These are phyloP conservation scores for Sicus ferrugineus DNA, from an alignment of 2,888 invertebrate genomes.

Conservation along the genomic window DNA sequence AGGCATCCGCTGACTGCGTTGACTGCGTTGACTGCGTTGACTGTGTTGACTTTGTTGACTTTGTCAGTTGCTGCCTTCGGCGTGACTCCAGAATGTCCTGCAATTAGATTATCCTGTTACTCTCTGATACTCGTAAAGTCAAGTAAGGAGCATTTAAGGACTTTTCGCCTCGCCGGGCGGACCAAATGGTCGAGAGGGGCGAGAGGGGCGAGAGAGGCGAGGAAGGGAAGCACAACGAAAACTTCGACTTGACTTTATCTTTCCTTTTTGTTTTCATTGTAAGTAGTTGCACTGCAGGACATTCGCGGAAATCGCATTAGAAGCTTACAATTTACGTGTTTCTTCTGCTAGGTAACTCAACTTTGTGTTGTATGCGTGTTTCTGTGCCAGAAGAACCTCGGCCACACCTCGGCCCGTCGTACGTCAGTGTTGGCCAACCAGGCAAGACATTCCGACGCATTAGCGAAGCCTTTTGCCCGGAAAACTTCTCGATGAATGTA, in stretches of 20 bases:
- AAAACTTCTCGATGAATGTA: no score
- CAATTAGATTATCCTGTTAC: no score
- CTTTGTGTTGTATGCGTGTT: neutral
- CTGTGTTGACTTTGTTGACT: neutral
- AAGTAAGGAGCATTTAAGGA: no score
- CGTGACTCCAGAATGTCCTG: neutral
- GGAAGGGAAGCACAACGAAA: neutral
- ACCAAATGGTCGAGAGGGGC: no score
- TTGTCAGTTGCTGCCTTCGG: neutral
- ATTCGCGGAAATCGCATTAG: neutral
- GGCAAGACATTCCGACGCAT: no score
- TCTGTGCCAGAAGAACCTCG: no score
- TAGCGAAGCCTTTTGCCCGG: no score
- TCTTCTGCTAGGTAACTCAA: neutral
- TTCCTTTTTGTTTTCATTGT: neutral
- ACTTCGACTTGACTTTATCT: slow-evolving; percentile 4
- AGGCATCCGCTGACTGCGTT: neutral
- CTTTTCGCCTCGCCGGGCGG: no score
- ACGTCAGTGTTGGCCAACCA: no score
- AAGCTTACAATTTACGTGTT: neutral
- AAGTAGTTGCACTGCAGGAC: neutral
- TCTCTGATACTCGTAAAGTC: no score
- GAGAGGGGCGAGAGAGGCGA: no score
- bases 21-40: neutral
- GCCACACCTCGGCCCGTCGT: no score